Percentiles rank a stretch among this genome's conserved stretches.
Conservation (phyloP, 1,140 invertebrate species). For the Bombus sibiricus region DNA sequence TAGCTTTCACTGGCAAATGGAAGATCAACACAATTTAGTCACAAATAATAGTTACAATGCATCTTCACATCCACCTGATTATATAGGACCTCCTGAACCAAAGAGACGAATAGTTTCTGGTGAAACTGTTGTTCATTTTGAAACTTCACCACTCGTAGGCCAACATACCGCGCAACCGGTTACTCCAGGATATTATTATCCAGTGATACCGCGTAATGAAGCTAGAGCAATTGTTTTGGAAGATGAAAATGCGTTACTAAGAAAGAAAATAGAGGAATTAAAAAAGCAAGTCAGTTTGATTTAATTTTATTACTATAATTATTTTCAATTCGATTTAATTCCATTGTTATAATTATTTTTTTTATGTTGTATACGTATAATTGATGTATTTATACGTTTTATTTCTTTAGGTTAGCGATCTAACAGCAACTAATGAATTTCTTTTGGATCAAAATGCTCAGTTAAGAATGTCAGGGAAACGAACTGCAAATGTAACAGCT, state of each 20-base stretch:
- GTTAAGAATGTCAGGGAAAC: conserved; percentile 86
- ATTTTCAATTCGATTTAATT: conserved; percentile 64
- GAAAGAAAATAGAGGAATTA: conserved; percentile 89
- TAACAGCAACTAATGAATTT: conserved; percentile 92
- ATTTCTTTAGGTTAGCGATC: conserved; percentile 83
- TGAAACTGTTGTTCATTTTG: conserved; percentile 79
- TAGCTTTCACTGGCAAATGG: conserved; percentile 78
- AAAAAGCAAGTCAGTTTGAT: conserved; percentile 85
- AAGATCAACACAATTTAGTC: conserved; percentile 76
- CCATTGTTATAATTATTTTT: background rate
- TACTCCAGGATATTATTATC: conserved; percentile 78
- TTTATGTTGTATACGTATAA: background rate
- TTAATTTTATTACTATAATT: background rate
- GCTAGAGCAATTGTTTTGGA: conserved; percentile 85
- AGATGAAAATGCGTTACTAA: conserved; percentile 89
- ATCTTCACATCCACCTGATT: conserved; percentile 75
- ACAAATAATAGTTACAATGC: conserved; percentile 72
- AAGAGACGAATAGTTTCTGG: conserved; percentile 78
- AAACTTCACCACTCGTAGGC: conserved; percentile 74
- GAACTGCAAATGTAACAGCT: conserved; percentile 82
- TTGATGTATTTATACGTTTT: background rate
- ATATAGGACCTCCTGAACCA: conserved; percentile 77
- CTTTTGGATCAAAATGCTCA: conserved; percentile 92
- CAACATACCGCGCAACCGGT: conserved; percentile 75
- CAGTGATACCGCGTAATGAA: conserved; percentile 79